Base-by-base conservation (phyloP, 2,797 vertebrate species). In the Silurus aristotelis region DNA sequence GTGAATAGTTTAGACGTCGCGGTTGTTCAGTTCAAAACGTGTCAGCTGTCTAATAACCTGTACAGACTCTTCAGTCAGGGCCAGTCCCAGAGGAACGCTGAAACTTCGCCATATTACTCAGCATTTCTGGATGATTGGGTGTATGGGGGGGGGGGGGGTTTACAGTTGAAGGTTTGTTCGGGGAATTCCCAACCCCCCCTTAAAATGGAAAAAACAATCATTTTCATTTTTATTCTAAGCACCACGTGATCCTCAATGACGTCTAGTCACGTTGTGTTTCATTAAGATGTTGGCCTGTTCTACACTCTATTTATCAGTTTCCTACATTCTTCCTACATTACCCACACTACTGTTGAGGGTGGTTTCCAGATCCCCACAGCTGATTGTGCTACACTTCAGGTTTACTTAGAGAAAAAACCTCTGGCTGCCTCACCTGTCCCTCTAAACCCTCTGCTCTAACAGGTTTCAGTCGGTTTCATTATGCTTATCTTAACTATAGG, bases 61-160 rank as follows among this genome's bases (percentile, higher is more conserved):
- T 43, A 20, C 27, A 60, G 56, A 38, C 19, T 20, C 4, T 17
- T 17, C 4, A 27, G 19, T 31, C 25, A 77, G 38, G 75, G 75
- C 75, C 56, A 43, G 31, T 9, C 56, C 58, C 6, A 2, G 1
- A 38, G n/a, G 76, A n/a, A 43, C 22, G 6, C 2, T 58, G 3
- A 27, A 75, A n/a, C 71, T 48, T 73, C 20, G 46, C n/a, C 4
- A 60, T 78, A 60, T 38, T 79, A 79, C 31, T 79, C 76, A 63
- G 76, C 60, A 80, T 9, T 64, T 48, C 10, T 12, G 12, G 22
- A 3, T 1, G 19, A 22, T 46, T 5, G 17, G 7, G 25, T 70
- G 64, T 67, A 2, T 64, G 10, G 27, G 27, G 7, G 43, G 0
- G 25, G 31, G 3, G 7, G 43, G 0, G 25, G 31, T 3, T 52